Percentiles rank a stretch among this genome's conserved stretches.
Evolutionary conservation across 2,113 vertebrate genomes (phyloP).

Genomic region (Mormyrus iriodes): DNA sequence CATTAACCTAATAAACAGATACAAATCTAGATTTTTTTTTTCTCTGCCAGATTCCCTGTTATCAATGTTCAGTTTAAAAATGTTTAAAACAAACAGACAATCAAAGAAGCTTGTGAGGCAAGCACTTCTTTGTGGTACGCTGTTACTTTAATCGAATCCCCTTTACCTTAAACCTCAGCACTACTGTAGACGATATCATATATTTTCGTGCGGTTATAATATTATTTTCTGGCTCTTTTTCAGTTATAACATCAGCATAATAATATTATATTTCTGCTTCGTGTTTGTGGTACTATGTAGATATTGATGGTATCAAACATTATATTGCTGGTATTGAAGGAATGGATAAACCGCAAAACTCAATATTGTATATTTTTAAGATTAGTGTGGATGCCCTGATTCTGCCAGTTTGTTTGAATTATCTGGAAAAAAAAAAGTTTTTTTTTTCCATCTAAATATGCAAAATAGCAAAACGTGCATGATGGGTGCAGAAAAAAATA

Average conservation of each 20-base stretch:
- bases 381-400: neutral
- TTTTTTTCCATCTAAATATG: neutral
- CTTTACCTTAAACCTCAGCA: neutral
- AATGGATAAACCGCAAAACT: neutral
- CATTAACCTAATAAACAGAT: neutral
- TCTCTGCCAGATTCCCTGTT: neutral
- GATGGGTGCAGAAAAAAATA: neutral
- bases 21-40: neutral
- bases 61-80: neutral
- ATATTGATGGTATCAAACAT: neutral
- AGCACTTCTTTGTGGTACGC: neutral
- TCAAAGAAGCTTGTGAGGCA: neutral
- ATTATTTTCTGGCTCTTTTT: neutral
- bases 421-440: neutral
- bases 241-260: neutral
- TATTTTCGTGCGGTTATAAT: neutral
- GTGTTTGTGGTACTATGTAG: neutral
- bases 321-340: neutral
- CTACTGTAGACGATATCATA: neutral
- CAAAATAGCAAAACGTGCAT: neutral
- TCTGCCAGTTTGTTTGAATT: neutral
- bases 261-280: neutral
- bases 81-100: neutral
- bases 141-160: neutral
- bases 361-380: neutral